Evolutionary conservation across 2,797 vertebrate species (phyloP).

Genomic region (Gouania willdenowi): DNA sequence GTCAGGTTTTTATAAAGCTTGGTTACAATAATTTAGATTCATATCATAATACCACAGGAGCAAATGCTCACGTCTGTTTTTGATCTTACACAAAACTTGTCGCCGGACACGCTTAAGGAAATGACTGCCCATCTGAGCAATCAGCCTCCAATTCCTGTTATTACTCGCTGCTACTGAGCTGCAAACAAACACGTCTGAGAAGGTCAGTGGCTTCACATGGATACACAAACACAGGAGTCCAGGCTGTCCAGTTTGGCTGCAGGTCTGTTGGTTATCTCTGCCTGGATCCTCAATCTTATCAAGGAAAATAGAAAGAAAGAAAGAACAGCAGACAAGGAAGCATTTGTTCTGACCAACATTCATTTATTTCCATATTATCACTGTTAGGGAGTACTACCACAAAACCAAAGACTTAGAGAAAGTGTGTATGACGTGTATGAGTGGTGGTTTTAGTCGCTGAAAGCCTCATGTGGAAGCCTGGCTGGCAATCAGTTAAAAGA

Average conservation of each 20-base stretch:
- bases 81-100: slow-evolving; percentile 17
- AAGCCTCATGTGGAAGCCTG: slow-evolving; percentile 21
- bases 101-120: slow-evolving; percentile 53
- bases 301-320: neutral
- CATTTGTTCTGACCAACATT: slow-evolving; percentile 4
- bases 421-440: slow-evolving; percentile 8
- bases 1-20: no score
- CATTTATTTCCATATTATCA: neutral
- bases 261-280: slow-evolving; percentile 2
- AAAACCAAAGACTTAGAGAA: slow-evolving; percentile 7
- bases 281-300: slow-evolving; percentile 10
- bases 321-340: neutral
- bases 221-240: slow-evolving; percentile 36
- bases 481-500: slow-evolving; percentile 41
- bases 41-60: neutral
- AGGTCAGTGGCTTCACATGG: slow-evolving; percentile 33
- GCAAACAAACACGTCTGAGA: slow-evolving; percentile 51
- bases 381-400: neutral
- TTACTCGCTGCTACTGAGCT: slow-evolving; percentile 45
- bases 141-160: slow-evolving; percentile 67
- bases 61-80: neutral
- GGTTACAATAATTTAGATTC: neutral
- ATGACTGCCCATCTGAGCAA: slow-evolving; percentile 50
- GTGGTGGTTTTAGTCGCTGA: slow-evolving; percentile 24
- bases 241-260: neutral